phyloP scores from a whole-genome alignment of 23 tunicate species.

The Aplidium turbinatum region DNA sequence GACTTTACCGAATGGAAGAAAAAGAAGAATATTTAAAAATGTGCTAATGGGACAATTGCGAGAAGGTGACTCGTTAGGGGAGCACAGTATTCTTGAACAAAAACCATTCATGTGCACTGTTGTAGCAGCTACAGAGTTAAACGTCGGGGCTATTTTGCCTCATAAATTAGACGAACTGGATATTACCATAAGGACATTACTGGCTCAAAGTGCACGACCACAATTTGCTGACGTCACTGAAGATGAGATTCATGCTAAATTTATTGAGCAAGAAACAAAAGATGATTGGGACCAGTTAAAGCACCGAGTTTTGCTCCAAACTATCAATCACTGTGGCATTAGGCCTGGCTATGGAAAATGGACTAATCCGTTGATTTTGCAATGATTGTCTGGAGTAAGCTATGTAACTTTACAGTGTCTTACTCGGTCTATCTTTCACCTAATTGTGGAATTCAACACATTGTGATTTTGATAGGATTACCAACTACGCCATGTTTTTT shows the following conservation, averaged over 20 bases:
- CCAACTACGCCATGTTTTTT: too few species aligned
- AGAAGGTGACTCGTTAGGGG: conserved; percentile 76
- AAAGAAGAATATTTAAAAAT: conserved; percentile 39
- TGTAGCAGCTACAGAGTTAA: conserved; percentile 48
- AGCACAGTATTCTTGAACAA: conserved; percentile 61
- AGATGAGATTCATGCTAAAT: conserved; percentile 73
- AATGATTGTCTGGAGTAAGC: too few species aligned
- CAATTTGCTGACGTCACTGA: conserved; percentile 71
- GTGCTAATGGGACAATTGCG: conserved; percentile 63
- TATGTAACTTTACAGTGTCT: too few species aligned
- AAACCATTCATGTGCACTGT: conserved; percentile 62
- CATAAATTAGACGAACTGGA: conserved; percentile 58
- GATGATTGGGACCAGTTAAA: conserved; percentile 75
- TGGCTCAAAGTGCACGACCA: conserved; percentile 63
- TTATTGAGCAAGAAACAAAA: conserved; percentile 79
- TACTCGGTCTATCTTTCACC: too few species aligned
- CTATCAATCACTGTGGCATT: conserved; percentile 86
- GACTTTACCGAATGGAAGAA: conserved; percentile 62
- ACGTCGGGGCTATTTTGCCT: conserved; percentile 56
- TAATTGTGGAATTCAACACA: too few species aligned
- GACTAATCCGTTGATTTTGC: conserved; percentile 39
- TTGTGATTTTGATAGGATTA: too few species aligned
- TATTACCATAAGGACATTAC: conserved; percentile 69
- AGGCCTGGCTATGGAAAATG: conserved; percentile 91
- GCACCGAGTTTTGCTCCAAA: conserved; percentile 70